phyloP scores from a whole-genome alignment of 2,113 vertebrate species.

The Eudyptes chrysolophus region DNA sequence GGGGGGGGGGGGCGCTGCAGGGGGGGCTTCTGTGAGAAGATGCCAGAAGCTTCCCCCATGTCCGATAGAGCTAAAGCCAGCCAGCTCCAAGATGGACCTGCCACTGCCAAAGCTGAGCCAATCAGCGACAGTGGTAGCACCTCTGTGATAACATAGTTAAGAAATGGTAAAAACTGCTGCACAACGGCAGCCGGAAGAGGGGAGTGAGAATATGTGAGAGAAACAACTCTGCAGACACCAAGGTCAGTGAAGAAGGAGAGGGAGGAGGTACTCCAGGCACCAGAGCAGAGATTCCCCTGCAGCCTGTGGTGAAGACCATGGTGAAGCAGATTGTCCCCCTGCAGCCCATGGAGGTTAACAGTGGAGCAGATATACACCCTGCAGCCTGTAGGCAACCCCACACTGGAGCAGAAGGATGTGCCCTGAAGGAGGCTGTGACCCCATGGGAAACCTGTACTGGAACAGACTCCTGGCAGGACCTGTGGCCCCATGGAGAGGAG shows the following conservation, averaged over 20 bases:
- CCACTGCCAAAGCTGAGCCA: background rate
- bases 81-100: background rate
- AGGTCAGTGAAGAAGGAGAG: background rate
- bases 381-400: background rate
- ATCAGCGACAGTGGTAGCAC: background rate
- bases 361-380: background rate
- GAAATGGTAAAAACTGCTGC: background rate
- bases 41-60: background rate
- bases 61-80: background rate
- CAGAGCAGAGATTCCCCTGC: background rate
- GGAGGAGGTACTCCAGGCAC: accelerated
- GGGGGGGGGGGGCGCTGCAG: accelerated
- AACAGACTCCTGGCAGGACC: background rate
- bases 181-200: background rate
- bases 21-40: background rate
- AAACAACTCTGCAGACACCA: background rate
- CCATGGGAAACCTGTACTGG: accelerated
- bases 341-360: background rate
- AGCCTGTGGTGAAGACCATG: accelerated
- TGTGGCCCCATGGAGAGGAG: background rate
- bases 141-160: background rate
- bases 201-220: background rate
- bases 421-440: background rate
- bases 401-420: background rate
- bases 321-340: no score